phyloP scores from a whole-genome alignment of 1,140 invertebrate genomes.

The Hyles euphorbiae region DNA sequence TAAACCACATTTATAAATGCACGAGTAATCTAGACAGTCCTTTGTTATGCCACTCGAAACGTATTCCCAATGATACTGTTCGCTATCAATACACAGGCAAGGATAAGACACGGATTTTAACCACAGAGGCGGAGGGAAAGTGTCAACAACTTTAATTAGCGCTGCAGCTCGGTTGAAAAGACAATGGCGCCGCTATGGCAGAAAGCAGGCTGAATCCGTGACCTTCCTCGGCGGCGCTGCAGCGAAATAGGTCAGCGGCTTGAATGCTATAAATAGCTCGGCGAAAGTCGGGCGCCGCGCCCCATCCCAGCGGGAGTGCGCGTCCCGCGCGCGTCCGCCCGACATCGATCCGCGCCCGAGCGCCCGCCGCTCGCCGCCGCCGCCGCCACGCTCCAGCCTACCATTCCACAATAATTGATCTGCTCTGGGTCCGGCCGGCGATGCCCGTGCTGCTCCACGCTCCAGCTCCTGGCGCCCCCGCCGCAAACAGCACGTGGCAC shows the following conservation, averaged over 20 bases:
- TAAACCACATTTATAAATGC: neutral
- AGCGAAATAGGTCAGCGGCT: constrained; percentile 73
- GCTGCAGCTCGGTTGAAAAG: constrained; percentile 65
- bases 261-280: constrained; percentile 73
- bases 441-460: no score
- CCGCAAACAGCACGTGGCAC: constrained; percentile 6
- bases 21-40: no score
- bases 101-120: constrained; percentile 45
- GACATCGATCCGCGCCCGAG: constrained; percentile 55
- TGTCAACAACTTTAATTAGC: constrained; percentile 74
- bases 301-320: constrained; percentile 49
- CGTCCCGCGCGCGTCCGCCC: constrained; percentile 40
- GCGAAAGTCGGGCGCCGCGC: constrained; percentile 67
- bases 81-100: neutral
- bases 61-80: no score
- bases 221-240: constrained; percentile 70
- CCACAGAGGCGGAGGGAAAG: constrained; percentile 43
- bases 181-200: constrained; percentile 69
- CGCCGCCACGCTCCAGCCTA: constrained; percentile 7
- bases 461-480: no score
- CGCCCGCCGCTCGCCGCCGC: constrained; percentile 23
- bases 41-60: no score
- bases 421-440: no score
- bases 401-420: no score
- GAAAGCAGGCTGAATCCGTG: constrained; percentile 68